A percentile compares a stretch with the other conserved stretches of the same genome.
Conservation (phyloP, 2,888 invertebrate species). For the Branchellion lobata region DNA sequence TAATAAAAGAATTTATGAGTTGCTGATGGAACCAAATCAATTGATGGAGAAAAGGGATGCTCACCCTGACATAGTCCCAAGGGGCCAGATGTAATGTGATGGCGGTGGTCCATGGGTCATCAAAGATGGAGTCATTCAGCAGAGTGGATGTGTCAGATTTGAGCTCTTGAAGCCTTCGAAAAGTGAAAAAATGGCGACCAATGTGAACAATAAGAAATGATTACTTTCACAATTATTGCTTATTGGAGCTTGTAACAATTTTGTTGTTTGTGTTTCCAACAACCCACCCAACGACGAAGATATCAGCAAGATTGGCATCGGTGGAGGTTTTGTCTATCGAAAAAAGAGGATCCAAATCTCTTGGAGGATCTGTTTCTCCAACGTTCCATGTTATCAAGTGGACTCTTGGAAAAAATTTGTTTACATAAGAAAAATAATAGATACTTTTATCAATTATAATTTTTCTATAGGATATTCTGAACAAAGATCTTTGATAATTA, state of each 20-base stretch:
- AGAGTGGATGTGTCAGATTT: constrained; percentile 73
- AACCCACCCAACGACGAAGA: constrained; percentile 77
- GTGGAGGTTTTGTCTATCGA: constrained; percentile 68
- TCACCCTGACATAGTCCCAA: constrained; percentile 57
- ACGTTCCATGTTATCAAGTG: constrained; percentile 52
- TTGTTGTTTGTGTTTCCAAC: constrained; percentile 72
- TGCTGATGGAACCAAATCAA: too few species aligned
- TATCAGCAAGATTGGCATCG: constrained; percentile 71
- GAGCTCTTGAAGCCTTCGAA: constrained; percentile 72
- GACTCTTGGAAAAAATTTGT: constrained; percentile 42
- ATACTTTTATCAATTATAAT: too few species aligned
- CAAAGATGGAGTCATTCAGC: constrained; percentile 68
- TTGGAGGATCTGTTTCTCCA: constrained; percentile 55
- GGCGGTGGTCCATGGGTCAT: constrained; percentile 55
- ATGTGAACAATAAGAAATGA: too few species aligned
- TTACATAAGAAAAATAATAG: too few species aligned
- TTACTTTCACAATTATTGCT: too few species aligned
- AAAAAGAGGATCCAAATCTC: constrained; percentile 73
- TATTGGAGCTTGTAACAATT: too few species aligned
- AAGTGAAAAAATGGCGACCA: background rate
- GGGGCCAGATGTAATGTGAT: constrained; percentile 53
- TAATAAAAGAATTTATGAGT: too few species aligned
- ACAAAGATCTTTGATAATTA: too few species aligned
- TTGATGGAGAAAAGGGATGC: too few species aligned
- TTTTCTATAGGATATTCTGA: too few species aligned